Base-by-base conservation (phyloP, 2,888 invertebrate genomes). In the Aphelenchoides bicaudatus region DNA sequence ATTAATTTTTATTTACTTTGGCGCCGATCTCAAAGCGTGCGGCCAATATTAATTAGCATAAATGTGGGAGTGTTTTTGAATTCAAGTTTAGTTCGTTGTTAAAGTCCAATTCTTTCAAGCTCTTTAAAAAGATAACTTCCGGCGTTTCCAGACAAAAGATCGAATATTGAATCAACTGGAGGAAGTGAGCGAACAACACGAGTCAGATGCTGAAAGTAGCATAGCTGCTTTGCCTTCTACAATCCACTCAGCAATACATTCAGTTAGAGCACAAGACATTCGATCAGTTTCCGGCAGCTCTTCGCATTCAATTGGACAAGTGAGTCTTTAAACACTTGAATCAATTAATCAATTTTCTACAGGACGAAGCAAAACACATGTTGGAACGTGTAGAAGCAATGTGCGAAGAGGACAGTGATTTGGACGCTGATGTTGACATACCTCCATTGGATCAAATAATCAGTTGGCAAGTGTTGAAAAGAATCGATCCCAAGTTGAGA, bases 401-500 rank as follows among this genome's bases (percentile, higher is more conserved):
- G 30, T 65, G 60, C 47, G 74, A 73, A 49, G 73, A 73, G 55
- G 83, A 83, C 70, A 82, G 82, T 60, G 86, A 86, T 75, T 82
- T 84, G 51, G 86, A 86, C 74, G 56, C 85, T 31, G 86, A 86
- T 67, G 83, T 85, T 10, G 88, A 88, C 79, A 85, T 87, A 25
- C 87, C 88, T 19, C 86, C 88, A 77, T 87, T 90, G 86, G 88
- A 88, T 74, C 86, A 86, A 64, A 84, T 86, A 63, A 86, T 90
- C 47, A 84, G 87, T 25, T 86, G 87, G 69, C 89, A 90, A 58
- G 84, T 87, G 52, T 83, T 89, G 54, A 83, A 85, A 57, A 85
- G 86, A 63, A 83, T 91, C 68, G 86, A 87, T 72, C 86, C 88
- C 65, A 86, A 87, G 72, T 90, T 90, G 80, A 88, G 88, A 82